Base-by-base conservation (phyloP, 2,113 vertebrate species). In the Myxocyprinus asiaticus region DNA sequence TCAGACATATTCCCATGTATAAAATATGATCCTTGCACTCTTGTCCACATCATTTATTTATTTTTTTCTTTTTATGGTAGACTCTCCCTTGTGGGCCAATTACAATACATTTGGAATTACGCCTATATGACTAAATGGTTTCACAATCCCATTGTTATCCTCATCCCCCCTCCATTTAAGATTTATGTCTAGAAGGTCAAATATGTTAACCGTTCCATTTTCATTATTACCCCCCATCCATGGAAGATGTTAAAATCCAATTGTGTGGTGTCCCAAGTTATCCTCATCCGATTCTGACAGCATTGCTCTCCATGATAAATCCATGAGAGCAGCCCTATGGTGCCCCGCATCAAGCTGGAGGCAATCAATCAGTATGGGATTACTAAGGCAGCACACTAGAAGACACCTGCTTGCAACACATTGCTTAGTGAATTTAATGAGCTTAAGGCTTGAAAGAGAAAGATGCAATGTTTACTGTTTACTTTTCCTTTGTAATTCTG, bases 351-450 rank as follows among this genome's bases (percentile, higher is more conserved):
- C 12, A 4, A 70, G 51, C 43, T 14, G 33, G 51, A 56, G 68
- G 5, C 68, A 43, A 70, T 70, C 68, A 70, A 70, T 56, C 68
- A 43, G 51, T 44, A 44, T 43, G 12, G 33, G 33, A 43, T 70
- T 70, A 70, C 51, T 15, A 70, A 56, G 56, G 68, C 51, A 9
- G 33, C 22, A 45, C 42, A 71, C 50, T 7, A 45, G 69, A 44
- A 53, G 53, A 71, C 69, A 71, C 55, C 69, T 59, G 69, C 53
- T 15, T 58, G n/a, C 14, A 45, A 71, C 33, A 71, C 7, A 43
- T n/a, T n/a, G 53, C 43, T 58, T 47, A n/a, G n/a, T 72, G 6
- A 45, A 72, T 59, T 72, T 47, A 72, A 72, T 72, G 69, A 72
- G 55, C 42, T 45, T 3, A 5, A 45, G 55, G 42, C 45, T 17